These are phyloP conservation scores for Drosophila tristis DNA, from an alignment of 1,140 invertebrate genomes.

Conservation along the genomic window DNA sequence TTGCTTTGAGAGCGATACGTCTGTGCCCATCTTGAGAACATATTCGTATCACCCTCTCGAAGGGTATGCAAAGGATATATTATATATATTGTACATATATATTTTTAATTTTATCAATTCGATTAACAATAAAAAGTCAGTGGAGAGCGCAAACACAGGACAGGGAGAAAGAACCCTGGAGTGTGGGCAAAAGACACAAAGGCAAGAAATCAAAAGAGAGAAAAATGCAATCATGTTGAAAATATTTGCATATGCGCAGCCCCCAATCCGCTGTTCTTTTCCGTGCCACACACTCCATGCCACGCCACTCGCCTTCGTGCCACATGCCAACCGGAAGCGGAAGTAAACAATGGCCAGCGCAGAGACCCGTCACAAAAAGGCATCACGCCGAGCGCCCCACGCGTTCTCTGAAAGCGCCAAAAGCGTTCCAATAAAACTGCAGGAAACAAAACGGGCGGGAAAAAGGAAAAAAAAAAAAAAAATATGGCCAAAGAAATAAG, in stretches of 20 bases:
- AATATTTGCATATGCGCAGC: slow-evolving; percentile 75
- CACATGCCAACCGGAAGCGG: slow-evolving; percentile 62
- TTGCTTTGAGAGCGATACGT: too few species aligned
- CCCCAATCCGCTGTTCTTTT: slow-evolving; percentile 5
- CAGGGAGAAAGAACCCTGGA: too few species aligned
- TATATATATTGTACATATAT: neutral
- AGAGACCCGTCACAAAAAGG: slow-evolving; percentile 44
- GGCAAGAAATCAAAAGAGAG: slow-evolving; percentile 50
- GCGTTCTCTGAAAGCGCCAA: slow-evolving; percentile 37
- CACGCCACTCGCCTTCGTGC: neutral
- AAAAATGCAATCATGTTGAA: slow-evolving; percentile 78
- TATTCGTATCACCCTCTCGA: too few species aligned
- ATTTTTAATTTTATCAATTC: slow-evolving; percentile 66
- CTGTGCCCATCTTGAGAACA: too few species aligned
- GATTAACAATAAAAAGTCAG: slow-evolving; percentile 39
- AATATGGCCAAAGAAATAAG: slow-evolving; percentile 32
- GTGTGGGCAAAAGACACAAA: slow-evolving; percentile 15
- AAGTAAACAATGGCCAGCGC: slow-evolving; percentile 73
- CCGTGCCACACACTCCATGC: neutral
- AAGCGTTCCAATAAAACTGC: slow-evolving; percentile 71
- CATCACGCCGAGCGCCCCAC: slow-evolving; percentile 14
- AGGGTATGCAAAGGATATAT: too few species aligned
- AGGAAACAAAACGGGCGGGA: slow-evolving; percentile 24
- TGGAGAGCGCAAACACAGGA: neutral
- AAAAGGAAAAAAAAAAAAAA: slow-evolving; percentile 26